Evolutionary conservation across 1,140 invertebrate species (phyloP), one percentile per base, ranked within the genome.

Genomic region (Pseudobourletiella spinata): DNA sequence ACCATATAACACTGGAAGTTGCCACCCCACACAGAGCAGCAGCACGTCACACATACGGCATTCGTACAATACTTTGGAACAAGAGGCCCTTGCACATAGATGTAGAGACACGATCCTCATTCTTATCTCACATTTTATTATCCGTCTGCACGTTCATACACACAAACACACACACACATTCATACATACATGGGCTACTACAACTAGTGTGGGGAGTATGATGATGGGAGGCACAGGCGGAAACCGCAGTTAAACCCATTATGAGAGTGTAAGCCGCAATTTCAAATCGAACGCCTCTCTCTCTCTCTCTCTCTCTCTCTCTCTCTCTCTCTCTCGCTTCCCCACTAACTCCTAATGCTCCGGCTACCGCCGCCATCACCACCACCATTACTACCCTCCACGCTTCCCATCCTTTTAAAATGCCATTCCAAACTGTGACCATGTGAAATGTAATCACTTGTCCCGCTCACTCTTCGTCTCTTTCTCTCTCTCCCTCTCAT

Each of bases 361-460:
- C n/a, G n/a, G n/a, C n/a, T n/a, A n/a, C n/a, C n/a, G n/a, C n/a
- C n/a, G n/a, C n/a, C n/a, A n/a, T n/a, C n/a, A n/a, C n/a, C n/a
- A n/a, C n/a, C n/a, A n/a, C n/a, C n/a, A n/a, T n/a, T n/a, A 39
- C 32, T 11, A 11, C 32, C n/a, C 32, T 39, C n/a, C n/a, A n/a
- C 32, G 8, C 32, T 39, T n/a, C n/a, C 32, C 8, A 39, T 11
- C 32, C 32, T 39, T 39, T 39, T 18, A 46, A 46, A 46, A 18
- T 20, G 44, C 44, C 44, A 46, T 15, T 18, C 6, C 44, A 46
- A 20, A 14, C 8, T 46, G 44, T 46, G 44, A 20, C 44, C 44
- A 46, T 46, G 44, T 46, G 22, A 46, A 46, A 8, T 46, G 25
- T 30, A 29, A 29, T 48, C 20, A 50, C 43, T 28, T 59, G 57